phyloP scores from a whole-genome alignment of 2,888 invertebrate species.

The Campaea margaritaria region DNA sequence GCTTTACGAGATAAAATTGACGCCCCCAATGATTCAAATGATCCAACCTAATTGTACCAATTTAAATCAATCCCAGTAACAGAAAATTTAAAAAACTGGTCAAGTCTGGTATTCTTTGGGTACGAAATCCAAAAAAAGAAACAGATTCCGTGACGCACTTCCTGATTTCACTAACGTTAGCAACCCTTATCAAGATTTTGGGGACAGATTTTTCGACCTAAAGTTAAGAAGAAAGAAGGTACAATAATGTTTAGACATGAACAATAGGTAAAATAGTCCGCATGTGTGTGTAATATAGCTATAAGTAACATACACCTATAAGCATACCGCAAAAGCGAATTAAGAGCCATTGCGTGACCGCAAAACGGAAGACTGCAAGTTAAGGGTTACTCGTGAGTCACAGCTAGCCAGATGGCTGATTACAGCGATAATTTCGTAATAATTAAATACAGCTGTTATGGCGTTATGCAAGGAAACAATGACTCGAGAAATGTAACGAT shows the following conservation, averaged over 20 bases:
- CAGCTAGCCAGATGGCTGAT: constrained; percentile 59
- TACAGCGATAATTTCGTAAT: constrained; percentile 57
- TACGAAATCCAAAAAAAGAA: too few relatives aligned
- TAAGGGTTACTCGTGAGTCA: constrained; percentile 55
- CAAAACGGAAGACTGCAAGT: constrained; percentile 24
- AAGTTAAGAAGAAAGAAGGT: too few relatives aligned
- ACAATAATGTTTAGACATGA: too few relatives aligned
- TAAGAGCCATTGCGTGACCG: constrained; percentile 36
- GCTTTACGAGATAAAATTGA: constrained; percentile 4
- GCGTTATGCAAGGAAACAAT: constrained; percentile 54
- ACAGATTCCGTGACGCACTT: too few relatives aligned
- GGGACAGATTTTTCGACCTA: too few relatives aligned
- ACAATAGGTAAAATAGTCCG: background rate
- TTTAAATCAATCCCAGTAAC: constrained; percentile 3
- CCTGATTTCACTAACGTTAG: too few relatives aligned
- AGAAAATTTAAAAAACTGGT: background rate
- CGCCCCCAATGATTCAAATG: constrained; percentile 8
- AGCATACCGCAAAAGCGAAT: background rate
- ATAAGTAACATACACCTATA: background rate
- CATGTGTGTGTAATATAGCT: background rate
- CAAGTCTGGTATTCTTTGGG: too few relatives aligned
- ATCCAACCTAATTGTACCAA: constrained; percentile 10
- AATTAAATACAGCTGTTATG: constrained; percentile 62
- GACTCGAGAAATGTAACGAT: constrained; percentile 35
- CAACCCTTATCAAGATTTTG: too few relatives aligned